phyloP scores from a whole-genome alignment of 2,797 vertebrate species.

The Cetoscarus ocellatus region DNA sequence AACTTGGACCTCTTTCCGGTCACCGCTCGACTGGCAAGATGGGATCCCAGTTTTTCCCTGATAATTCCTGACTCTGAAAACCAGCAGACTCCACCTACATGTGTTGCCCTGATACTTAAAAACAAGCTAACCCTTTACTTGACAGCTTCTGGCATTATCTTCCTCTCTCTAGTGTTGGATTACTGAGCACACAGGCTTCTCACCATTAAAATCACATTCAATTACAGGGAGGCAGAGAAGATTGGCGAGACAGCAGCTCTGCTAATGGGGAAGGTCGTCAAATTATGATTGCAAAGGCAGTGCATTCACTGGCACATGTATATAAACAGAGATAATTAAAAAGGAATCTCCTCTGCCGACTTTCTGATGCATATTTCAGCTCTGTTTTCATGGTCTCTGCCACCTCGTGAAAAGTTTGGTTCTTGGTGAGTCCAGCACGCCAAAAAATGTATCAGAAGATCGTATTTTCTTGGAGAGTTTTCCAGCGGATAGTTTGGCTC shows the following conservation, averaged over 20 bases:
- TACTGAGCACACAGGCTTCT: conserved; percentile 69
- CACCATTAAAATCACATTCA: conserved; percentile 81
- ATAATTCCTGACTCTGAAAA: background rate
- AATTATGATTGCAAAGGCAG: conserved; percentile 64
- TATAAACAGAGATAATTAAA: conserved; percentile 49
- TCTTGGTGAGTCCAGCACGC: conserved; percentile 19
- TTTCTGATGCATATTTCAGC: conserved; percentile 50
- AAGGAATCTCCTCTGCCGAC: conserved; percentile 23
- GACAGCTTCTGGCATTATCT: conserved; percentile 57
- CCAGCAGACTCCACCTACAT: background rate
- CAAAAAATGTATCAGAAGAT: conserved; percentile 41
- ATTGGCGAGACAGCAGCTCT: conserved; percentile 61
- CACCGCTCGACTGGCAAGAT: conserved; percentile 13
- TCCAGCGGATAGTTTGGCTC: conserved; percentile 7
- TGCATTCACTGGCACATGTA: conserved; percentile 40
- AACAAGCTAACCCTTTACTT: conserved; percentile 27
- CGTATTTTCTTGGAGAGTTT: conserved; percentile 24
- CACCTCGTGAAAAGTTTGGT: conserved; percentile 17
- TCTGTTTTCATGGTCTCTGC: conserved; percentile 65
- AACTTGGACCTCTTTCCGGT: conserved; percentile 36
- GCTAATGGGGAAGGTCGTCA: conserved; percentile 71
- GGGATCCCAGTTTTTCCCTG: conserved; percentile 3
- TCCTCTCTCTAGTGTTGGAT: conserved; percentile 69
- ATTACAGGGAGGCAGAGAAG: conserved; percentile 73
- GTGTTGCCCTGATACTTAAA: conserved; percentile 15